Base-by-base conservation (phyloP, 2,888 invertebrate genomes). In the Trichacis sp. region DNA sequence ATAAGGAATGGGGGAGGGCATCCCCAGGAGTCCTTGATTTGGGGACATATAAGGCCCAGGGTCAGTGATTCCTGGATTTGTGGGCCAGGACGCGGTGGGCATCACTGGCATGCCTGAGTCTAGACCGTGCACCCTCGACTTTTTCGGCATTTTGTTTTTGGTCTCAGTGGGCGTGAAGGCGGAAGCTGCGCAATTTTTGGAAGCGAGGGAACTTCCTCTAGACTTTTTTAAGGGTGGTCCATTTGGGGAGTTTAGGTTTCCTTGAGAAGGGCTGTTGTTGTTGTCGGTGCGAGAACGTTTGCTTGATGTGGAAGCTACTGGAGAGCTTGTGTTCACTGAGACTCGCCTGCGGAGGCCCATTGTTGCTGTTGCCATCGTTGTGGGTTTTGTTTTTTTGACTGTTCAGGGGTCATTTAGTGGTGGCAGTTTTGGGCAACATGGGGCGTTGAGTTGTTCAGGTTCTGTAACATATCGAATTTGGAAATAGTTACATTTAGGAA, bases 301-400 rank as follows among this genome's bases (percentile, higher is more conserved):
- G 73, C 76, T 77, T 17, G 71, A 73, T 3, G 73, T 70, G 49
- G 77, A 68, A n/a, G 76, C 50, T 6, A 72, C 59, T 78, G 80
- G 73, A 52, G 79, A 76, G 61, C 14, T n/a, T 69, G 74, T 77
- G 72, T 79, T 82, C 68, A 80, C 81, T 69, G 80, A 77, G 50
- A 82, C 83, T 65, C 84, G 81, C 52, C 84, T 81, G 53, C 84
- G 82, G 19, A 84, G 73, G 47, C 84, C 84, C 84, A 83, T 84
- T 63, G 82, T 83, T 53, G 81, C 83, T 54, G 80, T 82, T 24
- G 84, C 83, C 84, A 84, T 84, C 71, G 52, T 71, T 45, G 24
- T 5, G 24, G 24, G n/a, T n/a, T n/a, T n/a, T n/a, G n/a, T n/a
- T n/a, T n/a, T n/a, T n/a, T n/a, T n/a, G n/a, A n/a, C n/a, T n/a